phyloP scores from a whole-genome alignment of 2,113 vertebrate genomes.

The Mystacornis crossleyi region DNA sequence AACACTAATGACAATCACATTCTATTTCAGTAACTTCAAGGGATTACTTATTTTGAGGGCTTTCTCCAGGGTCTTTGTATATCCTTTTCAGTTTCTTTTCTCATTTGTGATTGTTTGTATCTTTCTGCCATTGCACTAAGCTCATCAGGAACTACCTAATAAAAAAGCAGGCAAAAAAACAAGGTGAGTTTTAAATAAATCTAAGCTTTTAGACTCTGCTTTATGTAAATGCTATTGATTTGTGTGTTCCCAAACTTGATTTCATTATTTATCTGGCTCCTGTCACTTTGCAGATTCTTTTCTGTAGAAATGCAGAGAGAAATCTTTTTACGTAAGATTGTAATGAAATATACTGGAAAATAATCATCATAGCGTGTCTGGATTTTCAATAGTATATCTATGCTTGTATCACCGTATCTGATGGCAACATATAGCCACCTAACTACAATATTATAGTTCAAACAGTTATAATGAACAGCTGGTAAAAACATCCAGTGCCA shows the following conservation, averaged over 20 bases:
- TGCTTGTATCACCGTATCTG: not conserved
- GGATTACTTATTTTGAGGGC: constrained; percentile 11
- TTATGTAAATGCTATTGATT: not conserved
- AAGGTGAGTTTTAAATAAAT: not conserved
- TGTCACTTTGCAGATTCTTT: not conserved
- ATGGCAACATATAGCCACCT: not conserved
- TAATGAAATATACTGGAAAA: not conserved
- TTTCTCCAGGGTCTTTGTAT: constrained; percentile 28
- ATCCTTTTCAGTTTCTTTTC: constrained; percentile 78
- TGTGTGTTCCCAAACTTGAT: not conserved
- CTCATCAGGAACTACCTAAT: constrained; percentile 85
- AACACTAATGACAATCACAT: not conserved
- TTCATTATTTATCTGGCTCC: not conserved
- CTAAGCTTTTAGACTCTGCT: not conserved
- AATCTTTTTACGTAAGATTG: not conserved
- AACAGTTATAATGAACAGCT: not conserved
- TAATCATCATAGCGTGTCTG: not conserved
- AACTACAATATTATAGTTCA: not conserved
- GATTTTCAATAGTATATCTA: not conserved
- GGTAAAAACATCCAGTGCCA: not conserved
- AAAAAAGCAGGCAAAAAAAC: not conserved
- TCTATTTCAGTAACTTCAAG: not conserved
- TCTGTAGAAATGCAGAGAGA: not conserved
- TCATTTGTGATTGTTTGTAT: constrained; percentile 80
- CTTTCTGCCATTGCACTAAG: constrained; percentile 89